phyloP scores from a whole-genome alignment of 2,888 invertebrate species.

The Cephonodes hylas region DNA sequence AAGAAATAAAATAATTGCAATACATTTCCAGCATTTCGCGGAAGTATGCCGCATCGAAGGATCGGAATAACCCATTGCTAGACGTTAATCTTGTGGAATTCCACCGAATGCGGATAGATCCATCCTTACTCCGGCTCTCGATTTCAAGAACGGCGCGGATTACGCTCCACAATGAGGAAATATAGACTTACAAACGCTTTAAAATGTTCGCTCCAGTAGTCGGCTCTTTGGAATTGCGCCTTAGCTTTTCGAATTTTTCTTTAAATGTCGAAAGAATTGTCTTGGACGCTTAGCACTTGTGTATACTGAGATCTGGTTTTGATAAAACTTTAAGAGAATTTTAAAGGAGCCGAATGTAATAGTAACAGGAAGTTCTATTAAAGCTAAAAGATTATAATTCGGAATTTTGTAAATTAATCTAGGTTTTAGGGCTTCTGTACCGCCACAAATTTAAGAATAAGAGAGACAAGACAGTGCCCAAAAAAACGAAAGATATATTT shows the following conservation, averaged over 20 bases:
- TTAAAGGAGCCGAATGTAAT: too few relatives aligned
- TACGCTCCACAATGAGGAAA: background rate
- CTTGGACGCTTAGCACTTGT: background rate
- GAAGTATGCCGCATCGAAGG: background rate
- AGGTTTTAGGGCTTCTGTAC: too few relatives aligned
- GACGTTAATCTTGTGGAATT: constrained; percentile 61
- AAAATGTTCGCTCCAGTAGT: background rate
- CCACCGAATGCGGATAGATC: constrained; percentile 47
- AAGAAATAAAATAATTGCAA: background rate
- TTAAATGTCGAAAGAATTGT: background rate
- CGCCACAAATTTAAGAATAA: too few relatives aligned
- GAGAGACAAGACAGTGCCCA: too few relatives aligned
- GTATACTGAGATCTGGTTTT: too few relatives aligned
- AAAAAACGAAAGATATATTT: too few relatives aligned
- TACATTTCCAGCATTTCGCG: background rate
- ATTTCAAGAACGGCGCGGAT: constrained; percentile 9
- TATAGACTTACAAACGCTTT: background rate
- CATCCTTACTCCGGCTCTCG: constrained; percentile 29
- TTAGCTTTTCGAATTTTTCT: background rate
- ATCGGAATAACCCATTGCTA: constrained; percentile 23
- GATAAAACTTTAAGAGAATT: too few relatives aligned
- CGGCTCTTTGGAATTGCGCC: background rate
- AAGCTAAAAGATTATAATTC: too few relatives aligned
- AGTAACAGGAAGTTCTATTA: too few relatives aligned
- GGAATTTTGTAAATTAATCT: too few relatives aligned